A percentile compares a stretch with the other conserved stretches of the same genome.
Conservation (phyloP, 2,113 vertebrate species). For the Eudorcas thomsonii region DNA sequence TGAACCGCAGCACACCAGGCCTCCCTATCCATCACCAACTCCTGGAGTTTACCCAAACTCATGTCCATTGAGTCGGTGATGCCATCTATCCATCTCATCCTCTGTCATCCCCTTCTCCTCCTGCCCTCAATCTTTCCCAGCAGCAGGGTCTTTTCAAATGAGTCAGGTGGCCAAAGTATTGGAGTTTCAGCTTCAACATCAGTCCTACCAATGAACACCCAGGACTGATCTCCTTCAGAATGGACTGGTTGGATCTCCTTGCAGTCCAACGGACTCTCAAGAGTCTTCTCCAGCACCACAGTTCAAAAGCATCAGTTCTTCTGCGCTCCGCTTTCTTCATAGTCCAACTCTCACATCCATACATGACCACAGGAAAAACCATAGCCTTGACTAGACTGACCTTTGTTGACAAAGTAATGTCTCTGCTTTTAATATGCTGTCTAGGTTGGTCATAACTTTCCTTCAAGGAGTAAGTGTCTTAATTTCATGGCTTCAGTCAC, state of each 20-base stretch:
- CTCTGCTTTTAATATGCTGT: background rate
- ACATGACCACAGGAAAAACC: background rate
- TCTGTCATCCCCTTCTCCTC: background rate
- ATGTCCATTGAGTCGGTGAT: background rate
- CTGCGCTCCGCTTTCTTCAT: accelerated
- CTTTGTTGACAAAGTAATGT: background rate
- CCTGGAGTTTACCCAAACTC: background rate
- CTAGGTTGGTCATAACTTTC: background rate
- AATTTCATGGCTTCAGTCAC: background rate
- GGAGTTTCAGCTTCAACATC: background rate
- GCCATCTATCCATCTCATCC: background rate
- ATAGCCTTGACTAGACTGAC: background rate
- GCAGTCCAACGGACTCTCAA: background rate
- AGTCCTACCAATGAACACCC: background rate
- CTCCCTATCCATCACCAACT: background rate
- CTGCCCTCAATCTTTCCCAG: background rate
- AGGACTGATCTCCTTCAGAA: background rate
- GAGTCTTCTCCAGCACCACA: background rate
- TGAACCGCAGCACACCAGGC: accelerated
- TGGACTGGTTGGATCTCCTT: background rate
- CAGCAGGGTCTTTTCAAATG: background rate
- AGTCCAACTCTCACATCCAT: background rate
- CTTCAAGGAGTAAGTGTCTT: background rate
- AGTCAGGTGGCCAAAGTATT: background rate
- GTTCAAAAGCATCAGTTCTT: background rate